Evolutionary conservation across 2,888 invertebrate species (phyloP), one percentile per base, ranked within the genome.

Genomic region (Drosophila affinis): DNA sequence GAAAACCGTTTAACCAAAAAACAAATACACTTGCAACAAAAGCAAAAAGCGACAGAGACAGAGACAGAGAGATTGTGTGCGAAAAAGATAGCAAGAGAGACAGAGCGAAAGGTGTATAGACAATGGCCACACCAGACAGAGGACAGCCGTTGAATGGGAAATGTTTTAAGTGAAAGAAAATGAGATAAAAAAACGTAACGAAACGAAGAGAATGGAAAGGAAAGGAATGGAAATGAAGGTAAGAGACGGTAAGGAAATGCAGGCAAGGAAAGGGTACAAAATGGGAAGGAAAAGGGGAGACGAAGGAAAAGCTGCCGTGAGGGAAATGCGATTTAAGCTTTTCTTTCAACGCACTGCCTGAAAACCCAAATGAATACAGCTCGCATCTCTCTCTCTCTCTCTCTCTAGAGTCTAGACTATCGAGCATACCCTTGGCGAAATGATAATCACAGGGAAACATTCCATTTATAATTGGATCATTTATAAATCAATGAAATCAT

Each of bases 21-120:
- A 85, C 69, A 85, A 61, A 82, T 75, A 73, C 67, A 81, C 68
- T 76, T 72, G 27, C 53, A 45, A 44, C 51, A 27, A 39, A 52
- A 67, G 53, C 59, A 65, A 27, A 56, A 60, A 57, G 44, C 3
- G 21, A 21, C 27, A 58, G 49, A 46, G 49, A 60, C n/a, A 54
- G 21, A 46, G 29, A 62, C 7, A 51, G 24, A 9, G 9, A 32
- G 29, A 24, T 3, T 9, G 21, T 34, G 14, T 21, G 21, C 34
- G n/a, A 48, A 17, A 17, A 6, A 32, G 17, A 17, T 2, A n/a
- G 49, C 27, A 21, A 10, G 62, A 10, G 62, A 10, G 18, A 9
- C 18, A 9, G 27, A 44, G 27, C 14, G 32, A 46, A 12, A n/a
- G n/a, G 14, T 39, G 39, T 3, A 39, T n/a, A 39, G 39, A 39